Conservation (phyloP, 1,140 invertebrate species). For the Octopus sinensis region DNA sequence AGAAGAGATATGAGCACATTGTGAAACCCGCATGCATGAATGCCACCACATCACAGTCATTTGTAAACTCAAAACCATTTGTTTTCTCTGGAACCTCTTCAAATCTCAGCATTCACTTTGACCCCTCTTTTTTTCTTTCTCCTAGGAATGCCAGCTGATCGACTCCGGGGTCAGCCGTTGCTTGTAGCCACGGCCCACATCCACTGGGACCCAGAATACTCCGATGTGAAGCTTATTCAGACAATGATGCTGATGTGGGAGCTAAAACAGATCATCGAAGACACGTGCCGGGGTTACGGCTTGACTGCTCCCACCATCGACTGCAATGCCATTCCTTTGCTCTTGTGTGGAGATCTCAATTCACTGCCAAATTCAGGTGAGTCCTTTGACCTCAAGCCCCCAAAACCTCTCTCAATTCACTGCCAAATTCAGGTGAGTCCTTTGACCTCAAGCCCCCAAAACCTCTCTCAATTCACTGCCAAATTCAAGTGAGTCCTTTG, state of each 20-base stretch:
- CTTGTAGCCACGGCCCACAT: constrained; percentile 97
- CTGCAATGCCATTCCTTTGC: constrained; percentile 81
- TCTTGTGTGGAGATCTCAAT: constrained; percentile 98
- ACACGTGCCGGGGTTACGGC: constrained; percentile 38
- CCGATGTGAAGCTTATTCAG: constrained; percentile 99
- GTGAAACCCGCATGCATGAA: too few relatives aligned
- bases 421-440: constrained; percentile 88
- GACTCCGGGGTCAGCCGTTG: constrained; percentile 71
- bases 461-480: constrained; percentile 88
- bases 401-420: constrained; percentile 77
- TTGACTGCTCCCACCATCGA: constrained; percentile 59
- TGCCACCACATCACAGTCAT: too few relatives aligned
- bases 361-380: constrained; percentile 94
- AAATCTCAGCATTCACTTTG: too few relatives aligned
- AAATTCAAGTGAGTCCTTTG: constrained; percentile 74
- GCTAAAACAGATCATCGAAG: constrained; percentile 57
- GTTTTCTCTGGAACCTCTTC: too few relatives aligned
- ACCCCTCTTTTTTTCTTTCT: constrained; percentile 12
- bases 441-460: too few relatives aligned
- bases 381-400: constrained; percentile 22
- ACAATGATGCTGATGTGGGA: constrained; percentile 99
- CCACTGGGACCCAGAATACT: constrained; percentile 99
- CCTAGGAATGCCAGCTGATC: constrained; percentile 69
- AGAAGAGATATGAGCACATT: too few relatives aligned
- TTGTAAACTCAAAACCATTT: too few relatives aligned